Evolutionary conservation across 2,888 invertebrate genomes (phyloP), one percentile per base, ranked within the genome.

Genomic region (Tiliacea citrago): DNA sequence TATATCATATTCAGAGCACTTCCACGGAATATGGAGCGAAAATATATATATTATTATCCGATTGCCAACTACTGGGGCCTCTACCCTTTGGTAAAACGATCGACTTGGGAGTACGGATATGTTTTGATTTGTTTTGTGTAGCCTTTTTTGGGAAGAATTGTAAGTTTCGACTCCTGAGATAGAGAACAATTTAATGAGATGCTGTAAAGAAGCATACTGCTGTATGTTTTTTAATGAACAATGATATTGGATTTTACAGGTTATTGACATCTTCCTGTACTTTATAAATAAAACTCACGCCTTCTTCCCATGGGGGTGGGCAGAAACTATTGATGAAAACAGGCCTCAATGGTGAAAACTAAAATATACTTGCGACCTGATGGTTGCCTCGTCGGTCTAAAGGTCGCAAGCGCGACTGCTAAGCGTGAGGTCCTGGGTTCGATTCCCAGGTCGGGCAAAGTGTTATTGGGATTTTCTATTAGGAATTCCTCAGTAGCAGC

Each of bases 41-140:
- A 94, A 93, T 94, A 93, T 94, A 94, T 95, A 92, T 94, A 95
- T 95, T 94, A 93, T 94, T 91, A 94, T 94, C 94, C 91, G 94
- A 95, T 95, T 93, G 92, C 87, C 88, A 90, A 90, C 89, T 91
- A 89, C 89, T 55, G 73, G 86, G 81, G 87, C 88, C 86, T 86
- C 82, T 91, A 90, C 93, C 93, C 92, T 92, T 92, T 90, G 90
- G 91, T 85, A 81, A 80, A 92, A 95, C 94, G 93, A 94, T 94
- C 93, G 94, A 91, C 94, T 92, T 81, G 95, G 95, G 94, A 93
- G 90, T 93, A 42, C 83, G 71, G 24, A 73, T 76, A 75, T 88
- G 85, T 88, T 92, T 91, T 93, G 92, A 93, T 93, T 93, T 92
- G 91, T 92, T 91, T 91, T 88, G 83, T 81, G 86, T 90, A 45